Base-by-base conservation (phyloP, 2,797 vertebrate species). In the Lutra lutra region DNA sequence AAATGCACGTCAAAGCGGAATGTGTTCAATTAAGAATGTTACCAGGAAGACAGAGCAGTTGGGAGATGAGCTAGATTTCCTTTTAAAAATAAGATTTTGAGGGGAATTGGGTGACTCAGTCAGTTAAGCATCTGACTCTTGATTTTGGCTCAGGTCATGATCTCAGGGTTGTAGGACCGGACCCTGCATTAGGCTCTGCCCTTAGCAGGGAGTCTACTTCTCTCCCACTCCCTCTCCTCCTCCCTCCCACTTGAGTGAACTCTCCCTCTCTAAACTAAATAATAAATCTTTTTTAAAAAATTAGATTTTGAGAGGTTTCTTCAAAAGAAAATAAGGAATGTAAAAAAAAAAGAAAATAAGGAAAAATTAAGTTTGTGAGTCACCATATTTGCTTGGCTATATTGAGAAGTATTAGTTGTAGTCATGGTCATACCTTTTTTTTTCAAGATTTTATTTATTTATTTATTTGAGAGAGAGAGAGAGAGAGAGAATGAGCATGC, bases 261-360 rank as follows among this genome's bases (percentile, higher is more conserved):
- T 2, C 60, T 66, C 64, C 8, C 32, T n/a, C 7, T n/a, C 62
- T 64, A 15, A 15, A 54, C 51, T 54, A 54, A 66, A 35, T 35
- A 10, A 68, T 68, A n/a, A 68, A 10, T 68, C 3, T 10, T 35
- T 68, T 68, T 66, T 4, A 0, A 58, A 97, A 93, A 91, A 21
- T 60, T 77, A 66, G 11, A 83, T 70, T 64, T 90, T 88, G 17
- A 94, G 32, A 95, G 1, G 8, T 77, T 95, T 56, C 72, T 73
- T 85, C 66, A 86, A 91, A 95, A 79, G 54, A 62, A 89, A 92
- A 58, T 77, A 92, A 86, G n/a, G 18, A 89, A 51, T n/a, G n/a
- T n/a, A n/a, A n/a, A n/a, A n/a, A n/a, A n/a, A 86, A 91, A 95
- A 79, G 54, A 62, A 89, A 92, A 58, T 77, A 92, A 86, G n/a